These are phyloP conservation scores for Litoditis marina DNA, from an alignment of 2,888 invertebrate species.

Conservation along the genomic window DNA sequence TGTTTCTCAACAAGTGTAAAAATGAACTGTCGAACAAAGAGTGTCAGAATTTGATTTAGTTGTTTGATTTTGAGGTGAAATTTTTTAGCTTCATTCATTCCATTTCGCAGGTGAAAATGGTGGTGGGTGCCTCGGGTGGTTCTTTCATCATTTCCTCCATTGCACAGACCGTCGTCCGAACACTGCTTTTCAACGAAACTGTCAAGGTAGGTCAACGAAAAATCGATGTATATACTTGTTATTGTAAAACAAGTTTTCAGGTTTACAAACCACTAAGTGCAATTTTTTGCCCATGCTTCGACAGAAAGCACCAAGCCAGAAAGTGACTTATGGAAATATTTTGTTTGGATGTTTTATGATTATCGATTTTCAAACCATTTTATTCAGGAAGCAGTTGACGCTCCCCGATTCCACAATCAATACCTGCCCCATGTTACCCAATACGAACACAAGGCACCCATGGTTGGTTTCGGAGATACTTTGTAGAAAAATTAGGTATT, in stretches of 20 bases:
- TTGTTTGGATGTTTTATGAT: neutral
- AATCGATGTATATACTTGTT: no score
- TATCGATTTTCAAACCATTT: neutral
- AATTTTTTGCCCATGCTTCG: no score
- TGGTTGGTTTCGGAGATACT: no score
- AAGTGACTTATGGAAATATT: neutral
- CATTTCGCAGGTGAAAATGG: slow-evolving; percentile 69
- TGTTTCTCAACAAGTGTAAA: neutral
- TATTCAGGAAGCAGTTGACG: slow-evolving; percentile 64
- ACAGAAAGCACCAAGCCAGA: neutral
- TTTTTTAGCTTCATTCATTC: no score
- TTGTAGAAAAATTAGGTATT: no score
- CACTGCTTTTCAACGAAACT: slow-evolving; percentile 75
- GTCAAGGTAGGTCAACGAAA: slow-evolving; percentile 67
- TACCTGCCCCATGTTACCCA: slow-evolving; percentile 71
- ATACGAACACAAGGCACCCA: slow-evolving; percentile 73
- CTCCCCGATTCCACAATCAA: slow-evolving; percentile 57
- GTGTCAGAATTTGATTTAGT: no score
- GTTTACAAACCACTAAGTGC: no score
- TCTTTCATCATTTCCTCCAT: slow-evolving; percentile 82
- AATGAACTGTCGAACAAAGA: slow-evolving; percentile 10
- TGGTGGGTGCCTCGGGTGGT: slow-evolving; percentile 84
- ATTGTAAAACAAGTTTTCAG: no score
- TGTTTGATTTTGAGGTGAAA: no score
- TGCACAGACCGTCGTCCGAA: slow-evolving; percentile 67